phyloP scores from a whole-genome alignment of 2,113 vertebrate genomes.

The Turdus rufiventris region DNA sequence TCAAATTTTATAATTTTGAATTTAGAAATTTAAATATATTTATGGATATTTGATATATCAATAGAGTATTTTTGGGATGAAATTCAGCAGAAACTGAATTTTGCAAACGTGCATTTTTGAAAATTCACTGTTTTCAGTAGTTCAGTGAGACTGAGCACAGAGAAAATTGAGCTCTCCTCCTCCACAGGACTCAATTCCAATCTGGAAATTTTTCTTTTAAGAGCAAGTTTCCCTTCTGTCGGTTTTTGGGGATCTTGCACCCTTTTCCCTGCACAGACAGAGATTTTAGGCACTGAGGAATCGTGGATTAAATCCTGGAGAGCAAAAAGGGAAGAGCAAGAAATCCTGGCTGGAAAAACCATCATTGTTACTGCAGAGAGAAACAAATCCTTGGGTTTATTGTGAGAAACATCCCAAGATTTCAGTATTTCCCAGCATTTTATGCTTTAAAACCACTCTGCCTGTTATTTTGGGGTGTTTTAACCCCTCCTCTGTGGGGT shows the following conservation, averaged over 20 bases:
- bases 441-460: neutral
- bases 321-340: neutral
- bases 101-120: neutral
- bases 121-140: neutral
- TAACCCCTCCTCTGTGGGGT: neutral
- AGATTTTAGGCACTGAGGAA: neutral
- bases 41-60: too few relatives aligned
- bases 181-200: neutral
- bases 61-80: neutral
- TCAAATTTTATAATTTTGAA: neutral
- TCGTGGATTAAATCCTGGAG: rapidly evolving
- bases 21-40: too few relatives aligned
- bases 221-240: neutral
- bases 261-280: neutral
- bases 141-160: neutral
- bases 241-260: neutral
- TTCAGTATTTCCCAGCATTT: rapidly evolving
- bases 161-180: neutral
- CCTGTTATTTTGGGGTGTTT: neutral
- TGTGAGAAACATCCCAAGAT: neutral
- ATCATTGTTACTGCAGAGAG: neutral
- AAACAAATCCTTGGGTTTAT: neutral
- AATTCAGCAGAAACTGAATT: neutral
- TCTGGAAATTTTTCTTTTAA: neutral
- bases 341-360: neutral